Evolutionary conservation across 35 echinoderm and acorn worm species (phyloP), one percentile per base, ranked within the genome.

Genomic region (Strongylocentrotus purpuratus): DNA sequence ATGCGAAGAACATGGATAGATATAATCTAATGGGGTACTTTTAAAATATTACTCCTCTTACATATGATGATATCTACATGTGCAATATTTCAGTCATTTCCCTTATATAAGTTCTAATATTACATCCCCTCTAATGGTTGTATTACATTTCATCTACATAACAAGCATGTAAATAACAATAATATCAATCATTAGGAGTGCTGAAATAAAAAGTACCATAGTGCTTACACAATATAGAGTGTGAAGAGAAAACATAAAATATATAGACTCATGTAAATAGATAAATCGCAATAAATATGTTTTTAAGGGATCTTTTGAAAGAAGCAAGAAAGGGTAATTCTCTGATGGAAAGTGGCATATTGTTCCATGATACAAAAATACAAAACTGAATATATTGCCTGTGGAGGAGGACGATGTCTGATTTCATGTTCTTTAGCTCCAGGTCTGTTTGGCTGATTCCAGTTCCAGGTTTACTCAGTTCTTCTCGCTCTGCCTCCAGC

Each of bases 401-500:
- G 12, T 89, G 87, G n/a, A 89, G 32, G 33, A 89, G 32, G 31
- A 89, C 9, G 45, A 89, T 46, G 15, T 89, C 87, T 3, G 32
- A 46, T 32, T 46, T 33, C 33, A 46, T 46, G 4, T 25, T 89
- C n/a, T 33, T 31, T 31, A 89, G 32, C 5, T 89, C 87, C 13
- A 28, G 2, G 2, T 89, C 33, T 5, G 87, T 10, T 46, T 89
- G 33, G n/a, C 33, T 89, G 87, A 20, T 22, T 33, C 32, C 87
- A 15, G 12, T 46, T 89, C 87, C 87, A 22, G 5, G 31, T 89
- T 9, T 46, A 45, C 31, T 89, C 33, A 89, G 32, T 15, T 45
- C 13, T 46, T 89, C 87, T 46, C 33, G 20, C 33, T 89, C 87
- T 46, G 87, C 45, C 87, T 89, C 87, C 87, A 89, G 87, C 87